Conservation (phyloP, 2,113 vertebrate genomes). For the Salminus brasiliensis region DNA sequence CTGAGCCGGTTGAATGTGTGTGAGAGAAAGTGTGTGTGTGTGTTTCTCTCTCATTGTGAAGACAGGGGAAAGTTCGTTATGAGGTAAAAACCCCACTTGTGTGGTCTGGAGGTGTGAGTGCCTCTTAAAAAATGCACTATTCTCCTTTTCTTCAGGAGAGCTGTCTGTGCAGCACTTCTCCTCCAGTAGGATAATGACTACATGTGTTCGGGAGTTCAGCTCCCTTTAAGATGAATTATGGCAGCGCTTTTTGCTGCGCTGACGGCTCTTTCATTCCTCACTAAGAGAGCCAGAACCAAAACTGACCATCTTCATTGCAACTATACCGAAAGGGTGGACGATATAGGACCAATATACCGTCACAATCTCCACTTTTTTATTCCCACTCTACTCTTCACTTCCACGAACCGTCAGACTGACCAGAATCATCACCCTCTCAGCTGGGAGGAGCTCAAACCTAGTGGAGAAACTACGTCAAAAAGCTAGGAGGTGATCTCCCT, state of each 20-base stretch:
- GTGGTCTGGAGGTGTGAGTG: background rate
- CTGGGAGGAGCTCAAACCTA: too few species aligned
- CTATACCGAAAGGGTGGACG: background rate
- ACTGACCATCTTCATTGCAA: background rate
- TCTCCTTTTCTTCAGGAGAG: background rate
- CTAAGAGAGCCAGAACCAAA: background rate
- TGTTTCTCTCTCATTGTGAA: conserved; percentile 19
- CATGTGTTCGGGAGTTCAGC: background rate
- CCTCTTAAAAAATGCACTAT: background rate
- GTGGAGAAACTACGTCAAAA: too few species aligned
- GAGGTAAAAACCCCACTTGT: conserved; percentile 7
- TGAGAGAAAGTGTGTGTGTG: conserved; percentile 2
- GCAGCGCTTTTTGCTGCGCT: background rate
- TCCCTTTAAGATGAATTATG: background rate
- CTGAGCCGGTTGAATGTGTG: conserved; percentile 35
- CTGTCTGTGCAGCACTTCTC: conserved; percentile 4
- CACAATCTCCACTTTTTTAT: too few species aligned
- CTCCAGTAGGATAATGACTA: background rate
- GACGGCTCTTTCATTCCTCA: background rate
- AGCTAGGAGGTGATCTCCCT: too few species aligned
- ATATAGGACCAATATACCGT: too few species aligned
- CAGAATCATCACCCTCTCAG: too few species aligned
- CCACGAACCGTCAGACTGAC: too few species aligned
- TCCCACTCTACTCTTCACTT: too few species aligned
- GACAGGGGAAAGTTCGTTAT: conserved; percentile 32